These are phyloP conservation scores for Megalops atlanticus DNA, from an alignment of 2,113 vertebrate genomes.

Conservation along the genomic window DNA sequence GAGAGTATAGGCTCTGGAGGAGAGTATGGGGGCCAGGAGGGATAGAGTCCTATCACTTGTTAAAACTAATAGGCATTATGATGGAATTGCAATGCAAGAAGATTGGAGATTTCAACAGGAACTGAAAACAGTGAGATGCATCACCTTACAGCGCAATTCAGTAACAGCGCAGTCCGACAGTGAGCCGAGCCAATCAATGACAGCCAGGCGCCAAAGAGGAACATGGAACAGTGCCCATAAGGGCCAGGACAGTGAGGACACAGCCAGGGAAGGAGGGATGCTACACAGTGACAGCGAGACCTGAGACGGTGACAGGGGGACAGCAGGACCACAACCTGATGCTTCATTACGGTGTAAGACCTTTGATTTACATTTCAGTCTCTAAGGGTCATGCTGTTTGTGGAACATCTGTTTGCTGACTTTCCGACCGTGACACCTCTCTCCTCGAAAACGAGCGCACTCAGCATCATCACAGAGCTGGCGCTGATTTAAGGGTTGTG, in stretches of 20 bases:
- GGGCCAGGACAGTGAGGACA: no score
- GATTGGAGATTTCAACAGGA: background rate
- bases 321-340: background rate
- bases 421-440: background rate
- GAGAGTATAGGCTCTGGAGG: no score
- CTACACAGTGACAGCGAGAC: background rate
- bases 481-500: background rate
- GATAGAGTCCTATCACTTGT: background rate
- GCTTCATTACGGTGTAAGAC: conserved; percentile 12
- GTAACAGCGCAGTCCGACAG: no score
- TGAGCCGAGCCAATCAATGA: no score
- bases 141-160: no score
- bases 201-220: no score
- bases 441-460: background rate
- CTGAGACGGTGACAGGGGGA: background rate
- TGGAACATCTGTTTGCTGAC: background rate
- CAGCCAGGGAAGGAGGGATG: no score
- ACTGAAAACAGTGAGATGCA: background rate
- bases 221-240: no score
- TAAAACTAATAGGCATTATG: background rate
- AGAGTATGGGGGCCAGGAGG: no score
- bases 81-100: background rate
- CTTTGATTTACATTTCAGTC: background rate
- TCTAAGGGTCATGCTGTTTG: conserved; percentile 20
- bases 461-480: no score